A percentile compares a stretch with the other conserved stretches of the same genome.
Conservation (phyloP, 2,888 invertebrate genomes). For the Drosophila ezoana region DNA sequence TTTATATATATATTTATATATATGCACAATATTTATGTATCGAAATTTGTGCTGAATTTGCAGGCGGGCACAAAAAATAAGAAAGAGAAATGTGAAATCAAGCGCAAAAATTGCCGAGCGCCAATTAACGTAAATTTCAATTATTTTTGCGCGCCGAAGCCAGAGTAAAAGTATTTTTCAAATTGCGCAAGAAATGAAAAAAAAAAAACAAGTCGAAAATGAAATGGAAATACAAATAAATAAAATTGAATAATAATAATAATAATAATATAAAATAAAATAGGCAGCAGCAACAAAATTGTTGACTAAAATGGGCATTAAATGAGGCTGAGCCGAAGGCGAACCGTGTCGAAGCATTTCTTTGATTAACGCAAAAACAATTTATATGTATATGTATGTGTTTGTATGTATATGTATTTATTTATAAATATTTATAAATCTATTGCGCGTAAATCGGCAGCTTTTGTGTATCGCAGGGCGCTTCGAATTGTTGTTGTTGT, state of each 20-base stretch:
- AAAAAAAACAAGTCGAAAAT: slow-evolving; percentile 9
- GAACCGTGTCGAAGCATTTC: slow-evolving; percentile 14
- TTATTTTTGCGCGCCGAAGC: slow-evolving; percentile 17
- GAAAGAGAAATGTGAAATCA: slow-evolving; percentile 42
- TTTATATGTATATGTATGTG: background rate
- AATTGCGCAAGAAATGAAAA: slow-evolving; percentile 31
- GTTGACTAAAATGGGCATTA: slow-evolving; percentile 30
- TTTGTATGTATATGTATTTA: background rate
- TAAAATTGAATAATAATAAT: background rate
- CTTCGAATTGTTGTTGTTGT: slow-evolving; percentile 42
- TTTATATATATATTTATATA: background rate
- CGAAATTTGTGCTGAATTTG: slow-evolving; percentile 41
- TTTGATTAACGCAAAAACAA: slow-evolving; percentile 15
- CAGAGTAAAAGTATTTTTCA: slow-evolving; percentile 32
- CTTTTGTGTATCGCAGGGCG: slow-evolving; percentile 34
- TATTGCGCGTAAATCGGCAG: slow-evolving; percentile 54
- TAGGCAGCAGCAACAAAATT: background rate
- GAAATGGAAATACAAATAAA: background rate
- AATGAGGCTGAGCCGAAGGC: background rate
- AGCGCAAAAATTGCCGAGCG: slow-evolving; percentile 54
- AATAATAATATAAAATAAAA: background rate
- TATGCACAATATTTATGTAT: slow-evolving; percentile 5
- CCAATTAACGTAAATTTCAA: slow-evolving; percentile 62
- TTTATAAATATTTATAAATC: slow-evolving; percentile 45
- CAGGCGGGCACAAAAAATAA: slow-evolving; percentile 1